These are phyloP conservation scores for Centruroides vittatus DNA, from an alignment of 1,140 invertebrate species.

Conservation along the genomic window DNA sequence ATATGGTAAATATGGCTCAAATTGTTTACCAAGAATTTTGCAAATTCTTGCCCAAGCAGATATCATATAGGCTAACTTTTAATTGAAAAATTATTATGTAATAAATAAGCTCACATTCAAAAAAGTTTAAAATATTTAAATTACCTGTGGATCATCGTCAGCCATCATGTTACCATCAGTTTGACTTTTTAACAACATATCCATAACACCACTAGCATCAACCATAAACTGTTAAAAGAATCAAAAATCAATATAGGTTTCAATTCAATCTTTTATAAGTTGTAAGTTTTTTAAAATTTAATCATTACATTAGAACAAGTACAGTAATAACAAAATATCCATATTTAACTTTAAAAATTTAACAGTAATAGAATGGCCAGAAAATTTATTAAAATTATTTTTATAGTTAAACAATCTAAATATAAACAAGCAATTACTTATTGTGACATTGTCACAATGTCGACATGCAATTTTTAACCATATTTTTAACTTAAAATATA, in stretches of 20 bases:
- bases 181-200: constrained; percentile 82
- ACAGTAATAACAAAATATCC: no score
- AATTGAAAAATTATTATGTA: not conserved
- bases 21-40: constrained; percentile 87
- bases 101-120: not conserved
- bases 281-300: no score
- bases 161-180: constrained; percentile 55
- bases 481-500: no score
- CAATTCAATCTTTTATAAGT: no score
- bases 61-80: constrained; percentile 74
- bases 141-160: constrained; percentile 90
- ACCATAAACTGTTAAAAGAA: constrained; percentile 49
- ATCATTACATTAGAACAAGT: no score
- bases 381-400: no score
- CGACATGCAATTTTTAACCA: no score
- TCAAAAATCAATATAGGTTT: constrained; percentile 10
- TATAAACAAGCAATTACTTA: no score
- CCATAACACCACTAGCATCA: constrained; percentile 95
- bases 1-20: constrained; percentile 89
- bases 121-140: not conserved
- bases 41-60: constrained; percentile 98
- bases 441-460: no score
- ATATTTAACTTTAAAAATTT: no score
- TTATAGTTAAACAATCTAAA: no score
- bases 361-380: no score